Percentiles rank a stretch among this genome's conserved stretches.
Evolutionary conservation across 2,888 invertebrate species (phyloP).

Genomic region (Torymus tubicola): DNA sequence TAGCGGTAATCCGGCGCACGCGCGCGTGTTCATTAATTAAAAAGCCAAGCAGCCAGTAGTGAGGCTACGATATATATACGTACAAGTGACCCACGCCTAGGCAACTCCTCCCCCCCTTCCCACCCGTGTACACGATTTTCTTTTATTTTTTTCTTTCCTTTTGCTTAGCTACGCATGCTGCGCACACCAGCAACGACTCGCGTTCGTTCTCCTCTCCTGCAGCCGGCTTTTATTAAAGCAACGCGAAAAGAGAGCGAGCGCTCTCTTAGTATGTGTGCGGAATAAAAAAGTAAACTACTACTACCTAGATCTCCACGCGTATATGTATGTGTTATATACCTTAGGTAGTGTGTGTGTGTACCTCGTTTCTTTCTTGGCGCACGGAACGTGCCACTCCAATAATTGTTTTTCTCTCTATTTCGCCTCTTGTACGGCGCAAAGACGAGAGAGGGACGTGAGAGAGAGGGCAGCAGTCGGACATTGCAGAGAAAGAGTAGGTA

Average conservation of each 20-base stretch:
- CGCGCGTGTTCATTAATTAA: conserved; percentile 70
- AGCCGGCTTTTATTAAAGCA: conserved; percentile 72
- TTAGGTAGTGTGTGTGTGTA: no score
- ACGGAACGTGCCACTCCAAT: conserved; percentile 55
- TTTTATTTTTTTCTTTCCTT: not conserved
- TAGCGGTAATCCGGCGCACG: conserved; percentile 58
- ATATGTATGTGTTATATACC: no score
- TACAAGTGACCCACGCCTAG: conserved; percentile 42
- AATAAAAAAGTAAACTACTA: conserved; percentile 73
- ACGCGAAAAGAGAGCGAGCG: conserved; percentile 59
- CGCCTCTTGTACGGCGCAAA: not conserved
- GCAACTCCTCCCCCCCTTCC: conserved; percentile 54
- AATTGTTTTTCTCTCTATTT: conserved; percentile 59
- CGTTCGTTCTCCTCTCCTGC: conserved; percentile 67
- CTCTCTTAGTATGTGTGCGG: conserved; percentile 39
- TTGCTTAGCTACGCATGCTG: not conserved
- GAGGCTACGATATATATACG: no score
- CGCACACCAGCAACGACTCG: conserved; percentile 39
- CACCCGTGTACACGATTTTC: not conserved
- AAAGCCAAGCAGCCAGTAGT: conserved; percentile 61
- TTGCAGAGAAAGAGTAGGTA: not conserved
- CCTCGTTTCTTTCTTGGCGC: conserved; percentile 52
- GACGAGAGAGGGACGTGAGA: not conserved
- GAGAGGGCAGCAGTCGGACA: not conserved
- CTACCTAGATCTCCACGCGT: no score